A percentile compares a stretch with the other conserved stretches of the same genome.
phyloP scores from a whole-genome alignment of 2,888 invertebrate species.

The Calephelis perditalis region DNA sequence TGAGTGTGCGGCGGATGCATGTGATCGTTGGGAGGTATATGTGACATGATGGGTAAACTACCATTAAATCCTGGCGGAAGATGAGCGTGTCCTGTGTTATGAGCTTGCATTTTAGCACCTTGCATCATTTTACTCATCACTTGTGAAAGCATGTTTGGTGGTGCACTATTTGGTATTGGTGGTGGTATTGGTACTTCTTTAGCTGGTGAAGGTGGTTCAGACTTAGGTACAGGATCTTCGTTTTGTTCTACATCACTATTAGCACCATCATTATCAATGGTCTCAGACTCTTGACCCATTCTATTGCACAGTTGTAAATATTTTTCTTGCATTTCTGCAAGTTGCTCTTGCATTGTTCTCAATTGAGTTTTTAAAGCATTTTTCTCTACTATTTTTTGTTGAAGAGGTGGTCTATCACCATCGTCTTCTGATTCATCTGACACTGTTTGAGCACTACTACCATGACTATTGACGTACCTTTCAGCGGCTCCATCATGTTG shows the following conservation, averaged over 20 bases:
- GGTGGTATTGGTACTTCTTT: conserved; percentile 73
- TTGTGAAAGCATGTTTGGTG: conserved; percentile 79
- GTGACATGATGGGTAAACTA: conserved; percentile 75
- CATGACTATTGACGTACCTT: conserved; percentile 73
- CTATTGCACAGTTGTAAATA: conserved; percentile 92
- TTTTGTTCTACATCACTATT: conserved; percentile 84
- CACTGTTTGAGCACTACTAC: conserved; percentile 62
- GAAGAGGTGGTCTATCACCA: conserved; percentile 86
- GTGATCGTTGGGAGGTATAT: conserved; percentile 72
- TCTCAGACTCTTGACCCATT: conserved; percentile 88
- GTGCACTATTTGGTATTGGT: conserved; percentile 59
- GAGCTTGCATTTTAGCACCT: conserved; percentile 78
- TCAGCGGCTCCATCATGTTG: conserved; percentile 89
- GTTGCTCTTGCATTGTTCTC: conserved; percentile 91
- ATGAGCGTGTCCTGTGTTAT: conserved; percentile 72
- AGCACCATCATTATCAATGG: conserved; percentile 85
- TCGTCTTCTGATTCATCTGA: conserved; percentile 88
- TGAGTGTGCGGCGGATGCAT: conserved; percentile 75
- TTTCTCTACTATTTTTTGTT: conserved; percentile 91
- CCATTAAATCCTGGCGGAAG: conserved; percentile 80
- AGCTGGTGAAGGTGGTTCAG: conserved; percentile 77
- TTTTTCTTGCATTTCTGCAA: conserved; percentile 94
- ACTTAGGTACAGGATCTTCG: conserved; percentile 72
- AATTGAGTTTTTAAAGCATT: conserved; percentile 91
- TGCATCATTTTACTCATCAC: conserved; percentile 83